phyloP scores from a whole-genome alignment of 1,140 invertebrate genomes.

The Nasonia longicornis region DNA sequence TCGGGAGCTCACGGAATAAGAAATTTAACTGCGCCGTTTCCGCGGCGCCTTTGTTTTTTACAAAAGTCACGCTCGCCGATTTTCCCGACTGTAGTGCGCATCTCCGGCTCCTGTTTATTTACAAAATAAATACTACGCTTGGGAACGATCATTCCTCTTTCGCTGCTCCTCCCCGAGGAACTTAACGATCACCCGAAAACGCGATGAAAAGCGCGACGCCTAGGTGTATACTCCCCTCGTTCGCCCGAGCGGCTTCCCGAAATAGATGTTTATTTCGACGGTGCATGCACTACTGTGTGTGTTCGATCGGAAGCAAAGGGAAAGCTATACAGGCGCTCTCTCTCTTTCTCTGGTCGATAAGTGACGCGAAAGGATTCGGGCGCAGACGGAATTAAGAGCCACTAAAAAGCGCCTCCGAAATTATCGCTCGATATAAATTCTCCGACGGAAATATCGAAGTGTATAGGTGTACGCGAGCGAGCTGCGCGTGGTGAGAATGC shows the following conservation, averaged over 20 bases:
- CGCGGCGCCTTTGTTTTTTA: not conserved
- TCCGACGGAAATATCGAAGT: not conserved
- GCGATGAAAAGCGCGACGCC: not conserved
- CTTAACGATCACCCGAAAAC: constrained; percentile 10
- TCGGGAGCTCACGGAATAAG: not conserved
- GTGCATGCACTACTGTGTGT: not conserved
- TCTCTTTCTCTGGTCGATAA: not conserved
- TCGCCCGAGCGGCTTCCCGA: not conserved
- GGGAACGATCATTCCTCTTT: not conserved
- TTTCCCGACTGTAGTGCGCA: not conserved
- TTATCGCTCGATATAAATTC: constrained; percentile 28
- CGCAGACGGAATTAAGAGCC: constrained; percentile 38
- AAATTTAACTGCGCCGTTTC: not conserved
- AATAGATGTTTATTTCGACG: constrained; percentile 24
- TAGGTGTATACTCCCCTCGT: not conserved
- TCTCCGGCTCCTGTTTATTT: not conserved
- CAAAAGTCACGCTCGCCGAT: constrained; percentile 2
- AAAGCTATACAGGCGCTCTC: not conserved
- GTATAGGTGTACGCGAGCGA: too few species aligned
- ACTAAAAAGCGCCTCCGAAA: constrained; percentile 36
- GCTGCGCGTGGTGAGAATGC: not conserved
- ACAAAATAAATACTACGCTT: not conserved
- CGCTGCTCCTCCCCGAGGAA: not conserved
- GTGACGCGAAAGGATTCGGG: constrained; percentile 21
- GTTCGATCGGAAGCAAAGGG: constrained; percentile 4